These are phyloP conservation scores for Cydia splendana DNA, from an alignment of 1,140 invertebrate species.

Conservation along the genomic window DNA sequence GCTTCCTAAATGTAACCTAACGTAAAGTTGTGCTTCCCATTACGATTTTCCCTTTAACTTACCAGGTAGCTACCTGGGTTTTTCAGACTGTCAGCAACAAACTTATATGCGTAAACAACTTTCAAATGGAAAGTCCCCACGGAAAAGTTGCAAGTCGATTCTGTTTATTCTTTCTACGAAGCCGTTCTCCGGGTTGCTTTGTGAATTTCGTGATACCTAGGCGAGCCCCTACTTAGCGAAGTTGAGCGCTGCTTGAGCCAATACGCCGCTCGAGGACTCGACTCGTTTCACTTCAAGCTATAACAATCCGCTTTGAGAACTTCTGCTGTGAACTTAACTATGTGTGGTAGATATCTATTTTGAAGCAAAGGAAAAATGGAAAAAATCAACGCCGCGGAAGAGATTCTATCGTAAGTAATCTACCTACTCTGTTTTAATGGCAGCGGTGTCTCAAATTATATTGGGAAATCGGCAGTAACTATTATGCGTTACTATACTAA, in stretches of 20 bases:
- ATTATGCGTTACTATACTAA: no score
- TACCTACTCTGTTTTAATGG: no score
- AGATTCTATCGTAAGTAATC: no score
- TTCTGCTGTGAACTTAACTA: not conserved
- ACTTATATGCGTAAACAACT: slow-evolving; percentile 10
- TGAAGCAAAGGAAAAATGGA: not conserved
- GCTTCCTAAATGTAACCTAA: no score
- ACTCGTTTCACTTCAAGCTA: slow-evolving; percentile 15
- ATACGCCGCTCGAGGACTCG: slow-evolving; percentile 22
- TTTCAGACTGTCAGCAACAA: not conserved
- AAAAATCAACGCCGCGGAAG: no score
- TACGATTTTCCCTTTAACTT: no score
- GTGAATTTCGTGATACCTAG: slow-evolving; percentile 6
- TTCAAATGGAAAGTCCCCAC: not conserved
- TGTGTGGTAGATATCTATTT: not conserved
- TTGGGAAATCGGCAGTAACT: no score
- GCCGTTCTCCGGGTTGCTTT: slow-evolving; percentile 7
- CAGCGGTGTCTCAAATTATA: no score
- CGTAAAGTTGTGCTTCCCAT: no score
- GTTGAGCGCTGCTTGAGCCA: slow-evolving; percentile 28
- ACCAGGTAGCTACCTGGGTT: not conserved
- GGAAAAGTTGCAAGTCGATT: slow-evolving; percentile 20
- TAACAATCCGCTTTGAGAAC: slow-evolving; percentile 16
- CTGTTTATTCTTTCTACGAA: slow-evolving; percentile 16
- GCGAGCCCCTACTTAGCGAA: slow-evolving; percentile 25